Evolutionary conservation across 2,113 vertebrate genomes (phyloP), one percentile per base, ranked within the genome.

Genomic region (Psophia crepitans): DNA sequence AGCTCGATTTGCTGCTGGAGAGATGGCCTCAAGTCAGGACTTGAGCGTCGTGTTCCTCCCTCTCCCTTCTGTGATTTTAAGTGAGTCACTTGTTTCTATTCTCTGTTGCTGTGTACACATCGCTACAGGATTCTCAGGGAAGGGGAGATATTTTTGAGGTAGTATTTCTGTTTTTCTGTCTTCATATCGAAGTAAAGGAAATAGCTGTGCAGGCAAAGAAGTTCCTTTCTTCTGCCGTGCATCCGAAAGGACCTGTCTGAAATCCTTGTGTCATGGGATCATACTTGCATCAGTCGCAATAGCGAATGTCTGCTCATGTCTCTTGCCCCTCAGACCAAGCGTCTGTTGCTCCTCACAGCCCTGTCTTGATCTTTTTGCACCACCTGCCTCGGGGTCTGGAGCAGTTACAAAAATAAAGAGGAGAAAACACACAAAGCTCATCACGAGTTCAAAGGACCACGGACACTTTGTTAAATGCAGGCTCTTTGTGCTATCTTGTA

Each of bases 401-500:
- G 74, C 87, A 61, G 73, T 16, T 23, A 83, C 57, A 60, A n/a
- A 91, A 93, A 95, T 85, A 69, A 89, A 86, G 61, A 70, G 89
- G 73, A 91, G 84, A 91, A 35, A 93, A 6, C 64, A 20, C 9
- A 4, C 84, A 35, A 48, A 88, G 90, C 94, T 93, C 87, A 39
- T 96, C 81, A 60, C 10, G 70, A 58, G 90, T 92, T 97, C 94
- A 93, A 91, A 97, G 96, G 87, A 56, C 32, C 68, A 41, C 37
- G 20, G 48, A 51, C 81, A 64, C 88, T 73, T 73, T 78, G 95
- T 58, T 44, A n/a, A 20, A 54, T 35, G 75, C 80, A 35, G 89
- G 85, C 96, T 60, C 84, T 90, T 28, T 28, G 51, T 44, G 93
- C 93, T 95, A 96, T 97, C 95, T 96, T 51, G 65, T 63, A 84